Evolutionary conservation across 2,113 vertebrate species (phyloP).

Genomic region (Muntiacus muntjak): DNA sequence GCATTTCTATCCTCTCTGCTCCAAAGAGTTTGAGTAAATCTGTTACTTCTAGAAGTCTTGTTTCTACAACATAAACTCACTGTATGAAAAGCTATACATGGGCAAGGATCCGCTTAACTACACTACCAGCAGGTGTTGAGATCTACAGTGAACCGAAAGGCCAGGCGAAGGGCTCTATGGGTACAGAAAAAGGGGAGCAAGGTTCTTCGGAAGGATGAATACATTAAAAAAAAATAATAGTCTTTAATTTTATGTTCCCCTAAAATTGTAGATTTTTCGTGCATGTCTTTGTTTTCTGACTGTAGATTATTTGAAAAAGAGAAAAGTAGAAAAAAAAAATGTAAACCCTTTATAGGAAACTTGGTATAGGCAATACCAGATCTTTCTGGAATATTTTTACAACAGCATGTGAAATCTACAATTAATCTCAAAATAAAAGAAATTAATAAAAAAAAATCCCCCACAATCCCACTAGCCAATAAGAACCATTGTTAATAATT

Average conservation of each 20-base stretch:
- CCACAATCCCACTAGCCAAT: not conserved
- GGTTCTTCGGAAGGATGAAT: not conserved
- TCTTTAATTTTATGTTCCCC: not conserved
- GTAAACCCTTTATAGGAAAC: not conserved
- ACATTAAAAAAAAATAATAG: not conserved
- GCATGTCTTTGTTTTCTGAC: not conserved
- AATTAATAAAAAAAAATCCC: not conserved
- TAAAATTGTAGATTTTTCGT: not conserved
- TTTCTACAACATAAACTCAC: not conserved
- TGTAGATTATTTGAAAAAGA: not conserved
- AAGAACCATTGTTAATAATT: not conserved
- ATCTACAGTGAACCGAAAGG: not conserved
- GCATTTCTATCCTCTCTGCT: not conserved
- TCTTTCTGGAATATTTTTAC: not conserved
- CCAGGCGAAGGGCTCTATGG: not conserved
- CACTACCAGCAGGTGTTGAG: not conserved
- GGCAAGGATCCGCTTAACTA: not conserved
- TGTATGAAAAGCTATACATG: not conserved
- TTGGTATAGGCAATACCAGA: not conserved
- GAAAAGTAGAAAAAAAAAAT: not conserved
- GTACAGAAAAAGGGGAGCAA: not conserved
- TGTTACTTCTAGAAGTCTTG: not conserved
- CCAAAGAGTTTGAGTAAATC: not conserved
- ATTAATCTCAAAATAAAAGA: constrained; percentile 19
- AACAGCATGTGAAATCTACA: not conserved